A percentile compares a stretch with the other conserved stretches of the same genome.
These are phyloP conservation scores for Malurus cyaneus DNA, from an alignment of 2,113 vertebrate species.

Conservation along the genomic window DNA sequence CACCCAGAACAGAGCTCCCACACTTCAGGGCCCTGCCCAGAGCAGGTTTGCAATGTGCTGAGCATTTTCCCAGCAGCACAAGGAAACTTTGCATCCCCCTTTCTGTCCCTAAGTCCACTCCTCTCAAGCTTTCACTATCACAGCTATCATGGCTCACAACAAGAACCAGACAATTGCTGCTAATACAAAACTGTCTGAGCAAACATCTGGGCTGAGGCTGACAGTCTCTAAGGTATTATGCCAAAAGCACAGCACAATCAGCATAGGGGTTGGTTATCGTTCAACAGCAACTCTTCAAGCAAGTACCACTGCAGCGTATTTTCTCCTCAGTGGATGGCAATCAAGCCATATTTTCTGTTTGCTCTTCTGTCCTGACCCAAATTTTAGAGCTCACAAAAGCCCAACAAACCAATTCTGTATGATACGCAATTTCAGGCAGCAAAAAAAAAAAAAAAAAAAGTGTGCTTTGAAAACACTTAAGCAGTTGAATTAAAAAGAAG, in stretches of 20 bases:
- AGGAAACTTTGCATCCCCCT: rapidly evolving
- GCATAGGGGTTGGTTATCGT: rapidly evolving
- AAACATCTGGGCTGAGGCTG: background rate
- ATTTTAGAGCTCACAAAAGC: background rate
- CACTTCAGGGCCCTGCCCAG: background rate
- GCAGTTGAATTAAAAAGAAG: background rate
- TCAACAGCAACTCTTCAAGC: background rate
- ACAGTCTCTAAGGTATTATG: background rate
- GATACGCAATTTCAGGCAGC: background rate
- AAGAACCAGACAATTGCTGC: background rate
- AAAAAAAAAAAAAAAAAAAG: background rate
- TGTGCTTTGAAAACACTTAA: background rate
- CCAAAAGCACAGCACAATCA: background rate
- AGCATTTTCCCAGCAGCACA: background rate
- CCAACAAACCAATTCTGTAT: background rate
- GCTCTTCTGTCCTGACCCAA: background rate
- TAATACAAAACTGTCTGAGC: background rate
- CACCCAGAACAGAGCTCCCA: background rate
- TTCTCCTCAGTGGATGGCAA: background rate
- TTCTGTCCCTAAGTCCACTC: background rate
- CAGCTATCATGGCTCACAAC: background rate
- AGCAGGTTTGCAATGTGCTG: background rate
- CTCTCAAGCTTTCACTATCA: background rate
- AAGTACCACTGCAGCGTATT: background rate
- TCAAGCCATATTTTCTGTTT: background rate